Percentiles rank a stretch among this genome's conserved stretches.
Conservation (phyloP, 2,113 vertebrate genomes). For the Centropristis striata region DNA sequence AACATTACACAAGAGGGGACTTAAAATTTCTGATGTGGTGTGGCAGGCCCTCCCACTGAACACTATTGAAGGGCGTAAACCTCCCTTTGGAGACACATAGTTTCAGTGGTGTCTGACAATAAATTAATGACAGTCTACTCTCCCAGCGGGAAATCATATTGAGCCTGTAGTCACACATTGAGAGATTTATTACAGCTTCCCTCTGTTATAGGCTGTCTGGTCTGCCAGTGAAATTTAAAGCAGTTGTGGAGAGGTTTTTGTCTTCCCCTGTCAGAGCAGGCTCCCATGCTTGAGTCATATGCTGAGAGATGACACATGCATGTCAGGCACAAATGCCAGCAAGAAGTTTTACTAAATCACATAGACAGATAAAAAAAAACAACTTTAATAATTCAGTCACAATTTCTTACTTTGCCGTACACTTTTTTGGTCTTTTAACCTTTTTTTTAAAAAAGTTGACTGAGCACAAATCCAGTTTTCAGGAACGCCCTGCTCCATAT, state of each 20-base stretch:
- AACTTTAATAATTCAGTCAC: neutral
- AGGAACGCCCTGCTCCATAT: neutral
- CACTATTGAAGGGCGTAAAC: conserved; percentile 68
- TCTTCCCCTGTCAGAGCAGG: conserved; percentile 18
- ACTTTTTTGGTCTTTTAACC: neutral
- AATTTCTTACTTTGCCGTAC: neutral
- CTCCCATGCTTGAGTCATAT: conserved; percentile 61
- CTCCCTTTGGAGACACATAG: conserved; percentile 62
- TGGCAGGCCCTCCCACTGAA: conserved; percentile 63
- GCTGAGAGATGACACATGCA: conserved; percentile 53
- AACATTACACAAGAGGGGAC: conserved; percentile 70
- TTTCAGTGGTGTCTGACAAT: conserved; percentile 70
- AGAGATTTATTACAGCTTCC: conserved; percentile 63
- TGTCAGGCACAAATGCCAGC: conserved; percentile 4
- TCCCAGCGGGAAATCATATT: conserved; percentile 60
- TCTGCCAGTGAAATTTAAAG: conserved; percentile 50
- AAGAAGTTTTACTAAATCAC: neutral
- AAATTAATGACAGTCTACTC: conserved; percentile 66
- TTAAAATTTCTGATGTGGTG: conserved; percentile 66
- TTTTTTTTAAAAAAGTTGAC: neutral
- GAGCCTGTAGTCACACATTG: conserved; percentile 50
- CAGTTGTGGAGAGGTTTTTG: conserved; percentile 25
- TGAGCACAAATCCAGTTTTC: neutral
- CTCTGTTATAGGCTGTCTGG: conserved; percentile 52
- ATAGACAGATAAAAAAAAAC: neutral